Evolutionary conservation across 2,113 vertebrate species (phyloP), one percentile per base, ranked within the genome.

Genomic region (Cyprinodon brontotheroides): DNA sequence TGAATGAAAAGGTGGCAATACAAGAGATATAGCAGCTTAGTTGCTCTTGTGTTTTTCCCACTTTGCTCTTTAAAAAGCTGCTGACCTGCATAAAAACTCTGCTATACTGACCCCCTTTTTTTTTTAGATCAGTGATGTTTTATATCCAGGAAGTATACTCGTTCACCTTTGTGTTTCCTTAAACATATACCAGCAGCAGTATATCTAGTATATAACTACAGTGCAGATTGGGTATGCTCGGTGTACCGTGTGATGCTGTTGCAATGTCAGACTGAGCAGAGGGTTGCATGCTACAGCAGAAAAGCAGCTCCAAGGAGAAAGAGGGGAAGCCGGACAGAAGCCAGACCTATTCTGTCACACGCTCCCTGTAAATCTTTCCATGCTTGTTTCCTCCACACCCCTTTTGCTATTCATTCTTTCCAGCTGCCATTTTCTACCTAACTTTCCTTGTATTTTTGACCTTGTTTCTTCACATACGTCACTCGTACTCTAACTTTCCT

Each of bases 231-330:
- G 70, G 81, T 81, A 17, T 67, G 64, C 72, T 69, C 20, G 64
- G 37, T 66, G 68, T 39, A 36, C 3, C 29, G 45, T 65, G 62
- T 65, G 17, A 13, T 79, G 59, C 29, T 73, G 76, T 75, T 50
- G 39, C 47, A 79, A 57, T 78, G 61, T 63, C 73, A 45, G 40
- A 65, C 43, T 73, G 72, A 67, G 39, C 65, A 40, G 37, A 78
- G 81, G 69, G 37, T 72, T 83, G 68, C 62, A 77, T 80, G 65
- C 72, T 71, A 85, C 73, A 80, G 81, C 72, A 77, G 37, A 80
- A 80, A 82, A 70, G 29, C 47, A 43, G 15, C 68, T 66, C 78
- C 53, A 82, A 68, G 69, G 59, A 68, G 39, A 76, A 69, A 68
- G 43, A 38, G 72, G 11, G 38, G 65, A 48, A 81, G 79, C 69